phyloP scores from a whole-genome alignment of 2,113 vertebrate species.

The Orthonyx spaldingii region DNA sequence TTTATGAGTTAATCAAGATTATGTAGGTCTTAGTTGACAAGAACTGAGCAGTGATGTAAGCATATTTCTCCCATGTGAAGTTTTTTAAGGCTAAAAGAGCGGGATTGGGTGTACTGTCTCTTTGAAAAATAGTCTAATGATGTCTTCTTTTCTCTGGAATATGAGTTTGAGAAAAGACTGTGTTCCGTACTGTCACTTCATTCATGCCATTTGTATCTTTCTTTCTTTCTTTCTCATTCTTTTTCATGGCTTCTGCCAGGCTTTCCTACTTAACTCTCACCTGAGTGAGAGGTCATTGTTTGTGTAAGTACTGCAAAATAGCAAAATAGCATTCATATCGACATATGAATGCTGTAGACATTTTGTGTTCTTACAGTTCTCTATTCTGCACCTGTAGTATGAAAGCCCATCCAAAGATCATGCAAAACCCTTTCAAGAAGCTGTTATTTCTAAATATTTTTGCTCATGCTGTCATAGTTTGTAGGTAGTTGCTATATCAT shows the following conservation, averaged over 20 bases:
- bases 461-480: background rate
- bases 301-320: slow-evolving; percentile 61
- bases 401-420: background rate
- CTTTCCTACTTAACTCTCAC: slow-evolving; percentile 62
- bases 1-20: background rate
- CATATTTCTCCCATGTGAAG: background rate
- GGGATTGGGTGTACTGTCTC: background rate
- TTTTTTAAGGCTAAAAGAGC: background rate
- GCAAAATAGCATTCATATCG: slow-evolving; percentile 60
- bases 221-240: slow-evolving; percentile 53
- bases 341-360: slow-evolving; percentile 46
- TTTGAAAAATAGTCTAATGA: background rate
- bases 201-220: slow-evolving; percentile 44
- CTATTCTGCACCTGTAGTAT: background rate
- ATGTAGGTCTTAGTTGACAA: background rate
- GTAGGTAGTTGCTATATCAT: background rate
- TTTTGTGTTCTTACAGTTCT: background rate
- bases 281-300: slow-evolving; percentile 45
- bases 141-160: background rate
- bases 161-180: background rate
- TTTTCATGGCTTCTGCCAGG: slow-evolving; percentile 60
- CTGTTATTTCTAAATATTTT: background rate
- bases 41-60: background rate
- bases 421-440: background rate
- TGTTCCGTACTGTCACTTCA: background rate